Base-by-base conservation (phyloP, 2,797 vertebrate species). In the Perodicticus potto region DNA sequence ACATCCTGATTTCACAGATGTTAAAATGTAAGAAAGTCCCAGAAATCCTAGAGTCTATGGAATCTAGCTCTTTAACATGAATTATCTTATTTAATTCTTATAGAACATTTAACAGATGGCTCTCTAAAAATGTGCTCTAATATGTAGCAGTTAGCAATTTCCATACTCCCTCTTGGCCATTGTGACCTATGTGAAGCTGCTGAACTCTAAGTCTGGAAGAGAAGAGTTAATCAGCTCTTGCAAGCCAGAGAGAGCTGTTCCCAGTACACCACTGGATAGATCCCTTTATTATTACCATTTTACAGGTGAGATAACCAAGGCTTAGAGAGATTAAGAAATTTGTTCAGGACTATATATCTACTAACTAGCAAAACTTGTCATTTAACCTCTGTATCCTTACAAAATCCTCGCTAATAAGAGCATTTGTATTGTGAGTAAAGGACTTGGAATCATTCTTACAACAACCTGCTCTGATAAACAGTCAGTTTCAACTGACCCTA, bases 1-100 rank as follows among this genome's bases (percentile, higher is more conserved):
- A 72, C 25, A 93, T 76, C 37, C 59, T 93, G 22, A 5, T 83
- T 96, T 92, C 85, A 76, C 2, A 76, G 20, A 90, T 74, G 11
- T 67, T 82, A 81, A 89, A 88, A 73, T 77, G 27, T n/a, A 63
- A 65, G 76, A 80, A 25, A 73, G 49, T 49, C 13, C 49, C 49
- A 49, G 49, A 95, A 77, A 34, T 63, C 61, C 7, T 82, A 40
- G 32, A 43, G 32, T 43, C 61, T 85, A 53, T 72, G 76, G 87
- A 90, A 90, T 63, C 86, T 34, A 9, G 20, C 17, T 2, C 22
- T 93, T 96, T 45, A 53, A n/a, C 1, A 20, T 59, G 40, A 87
- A 53, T 55, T 61, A 45, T 34, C 83, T 91, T 67, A 76, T 53
- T 78, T 93, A 89, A 89, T 49, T 29, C 17, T 57, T 74, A 77